Conservation (phyloP, 2,888 invertebrate genomes). For the Aporophyla nigra region DNA sequence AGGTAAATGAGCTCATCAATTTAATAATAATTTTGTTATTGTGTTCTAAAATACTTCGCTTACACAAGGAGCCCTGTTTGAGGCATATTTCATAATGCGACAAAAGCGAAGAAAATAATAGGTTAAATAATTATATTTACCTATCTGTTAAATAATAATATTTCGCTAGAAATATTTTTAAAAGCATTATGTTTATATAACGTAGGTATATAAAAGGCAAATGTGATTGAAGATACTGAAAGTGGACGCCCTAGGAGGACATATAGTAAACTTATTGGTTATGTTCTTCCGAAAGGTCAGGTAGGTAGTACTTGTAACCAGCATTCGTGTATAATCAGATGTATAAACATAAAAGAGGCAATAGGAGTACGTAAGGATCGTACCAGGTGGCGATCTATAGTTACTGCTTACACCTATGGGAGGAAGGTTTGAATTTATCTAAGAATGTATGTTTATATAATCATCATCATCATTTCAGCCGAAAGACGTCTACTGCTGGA, state of each 20-base stretch:
- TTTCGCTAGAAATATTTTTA: neutral
- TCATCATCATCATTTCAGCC: too few relatives aligned
- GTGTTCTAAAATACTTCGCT: slow-evolving; percentile 11
- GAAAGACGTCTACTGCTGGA: too few relatives aligned
- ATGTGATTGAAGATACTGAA: too few relatives aligned
- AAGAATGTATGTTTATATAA: too few relatives aligned
- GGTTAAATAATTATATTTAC: neutral
- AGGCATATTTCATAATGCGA: slow-evolving; percentile 22
- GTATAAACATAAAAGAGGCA: too few relatives aligned
- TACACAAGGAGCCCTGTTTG: slow-evolving; percentile 8
- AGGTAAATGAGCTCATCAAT: neutral
- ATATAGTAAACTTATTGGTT: too few relatives aligned
- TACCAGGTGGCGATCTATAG: neutral
- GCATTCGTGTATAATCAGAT: too few relatives aligned
- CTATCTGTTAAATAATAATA: neutral
- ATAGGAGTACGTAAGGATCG: neutral
- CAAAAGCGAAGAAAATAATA: neutral
- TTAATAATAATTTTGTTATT: slow-evolving; percentile 17
- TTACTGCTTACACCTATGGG: neutral
- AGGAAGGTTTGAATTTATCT: neutral
- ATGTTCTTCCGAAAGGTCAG: too few relatives aligned
- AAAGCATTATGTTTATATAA: neutral
- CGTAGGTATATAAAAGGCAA: too few relatives aligned
- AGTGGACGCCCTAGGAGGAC: too few relatives aligned
- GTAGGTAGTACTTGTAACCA: too few relatives aligned